phyloP scores from a whole-genome alignment of 2,888 invertebrate genomes.

The Phaedon cochleariae region DNA sequence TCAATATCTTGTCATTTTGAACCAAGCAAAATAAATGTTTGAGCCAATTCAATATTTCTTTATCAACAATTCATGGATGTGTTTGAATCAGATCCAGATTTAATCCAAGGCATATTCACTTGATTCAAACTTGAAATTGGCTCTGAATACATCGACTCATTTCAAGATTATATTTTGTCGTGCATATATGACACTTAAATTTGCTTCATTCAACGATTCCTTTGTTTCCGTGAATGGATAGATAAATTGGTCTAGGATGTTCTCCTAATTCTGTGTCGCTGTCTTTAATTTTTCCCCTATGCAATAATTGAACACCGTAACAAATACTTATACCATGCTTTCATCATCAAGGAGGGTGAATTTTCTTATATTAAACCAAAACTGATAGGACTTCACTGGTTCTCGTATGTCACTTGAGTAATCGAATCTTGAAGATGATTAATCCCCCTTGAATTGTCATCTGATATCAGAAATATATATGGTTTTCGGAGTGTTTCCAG shows the following conservation, averaged over 20 bases:
- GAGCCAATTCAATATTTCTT: background rate
- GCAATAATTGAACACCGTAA: background rate
- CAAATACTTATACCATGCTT: background rate
- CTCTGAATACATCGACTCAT: no score
- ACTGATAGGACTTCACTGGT: conserved; percentile 52
- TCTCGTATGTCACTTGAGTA: conserved; percentile 49
- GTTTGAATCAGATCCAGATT: no score
- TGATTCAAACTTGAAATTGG: no score
- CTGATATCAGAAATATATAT: conserved; percentile 36
- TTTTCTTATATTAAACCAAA: conserved; percentile 53
- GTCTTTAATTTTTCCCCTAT: background rate
- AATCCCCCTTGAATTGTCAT: conserved; percentile 40
- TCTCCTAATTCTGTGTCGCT: no score
- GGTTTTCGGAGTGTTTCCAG: background rate
- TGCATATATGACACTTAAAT: no score
- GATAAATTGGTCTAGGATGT: no score
- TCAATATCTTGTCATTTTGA: no score
- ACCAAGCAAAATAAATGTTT: background rate
- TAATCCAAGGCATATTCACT: no score
- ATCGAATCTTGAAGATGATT: conserved; percentile 45
- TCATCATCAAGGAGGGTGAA: conserved; percentile 47
- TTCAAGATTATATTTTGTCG: no score
- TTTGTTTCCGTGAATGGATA: no score
- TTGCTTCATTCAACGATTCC: no score
- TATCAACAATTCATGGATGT: no score